A percentile compares a stretch with the other conserved stretches of the same genome.
Evolutionary conservation across 2,888 invertebrate genomes (phyloP).

Genomic region (Protophormia terraenovae): DNA sequence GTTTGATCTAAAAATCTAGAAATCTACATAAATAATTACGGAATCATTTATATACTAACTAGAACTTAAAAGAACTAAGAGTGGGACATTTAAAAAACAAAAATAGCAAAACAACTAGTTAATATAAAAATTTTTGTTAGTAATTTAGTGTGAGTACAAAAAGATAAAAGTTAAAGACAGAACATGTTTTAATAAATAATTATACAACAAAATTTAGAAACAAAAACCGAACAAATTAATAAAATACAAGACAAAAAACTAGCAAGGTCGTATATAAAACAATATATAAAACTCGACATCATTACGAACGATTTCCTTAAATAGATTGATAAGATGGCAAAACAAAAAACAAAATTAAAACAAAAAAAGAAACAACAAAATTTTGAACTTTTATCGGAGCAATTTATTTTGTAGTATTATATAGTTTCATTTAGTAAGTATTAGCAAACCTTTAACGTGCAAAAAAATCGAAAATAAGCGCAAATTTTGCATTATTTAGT

Average conservation of each 20-base stretch:
- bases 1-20: background rate
- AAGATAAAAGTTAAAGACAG: background rate
- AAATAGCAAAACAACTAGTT: background rate
- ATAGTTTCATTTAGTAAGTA: background rate
- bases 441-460: background rate
- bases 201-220: background rate
- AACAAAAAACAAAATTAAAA: background rate
- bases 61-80: too few species aligned
- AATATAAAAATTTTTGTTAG: background rate
- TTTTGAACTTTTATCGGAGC: slow-evolving; percentile 8
- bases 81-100: background rate
- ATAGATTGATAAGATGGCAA: slow-evolving; percentile 10
- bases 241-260: background rate
- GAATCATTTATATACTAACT: background rate
- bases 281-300: background rate
- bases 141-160: background rate
- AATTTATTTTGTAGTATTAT: background rate
- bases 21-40: background rate
- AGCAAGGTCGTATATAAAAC: slow-evolving; percentile 13
- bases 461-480: background rate
- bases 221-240: background rate
- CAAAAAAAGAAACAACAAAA: background rate
- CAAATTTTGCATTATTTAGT: background rate
- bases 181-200: slow-evolving; percentile 28
- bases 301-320: background rate